Evolutionary conservation across 2,888 invertebrate species (phyloP).

Genomic region (Drosophila setosimentum): DNA sequence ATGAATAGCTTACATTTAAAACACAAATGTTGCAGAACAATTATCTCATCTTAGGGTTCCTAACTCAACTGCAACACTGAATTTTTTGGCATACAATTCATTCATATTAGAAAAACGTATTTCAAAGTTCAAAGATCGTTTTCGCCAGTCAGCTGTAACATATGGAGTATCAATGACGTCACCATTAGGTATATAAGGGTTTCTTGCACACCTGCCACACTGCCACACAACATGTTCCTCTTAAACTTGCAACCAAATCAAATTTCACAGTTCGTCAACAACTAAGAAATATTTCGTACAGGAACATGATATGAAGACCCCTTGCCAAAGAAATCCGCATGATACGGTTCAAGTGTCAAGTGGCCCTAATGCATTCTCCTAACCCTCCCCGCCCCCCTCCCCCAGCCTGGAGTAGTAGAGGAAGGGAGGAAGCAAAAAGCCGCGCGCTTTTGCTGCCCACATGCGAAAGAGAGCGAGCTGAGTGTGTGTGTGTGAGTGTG

Average conservation of each 20-base stretch:
- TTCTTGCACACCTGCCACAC: conserved; percentile 23
- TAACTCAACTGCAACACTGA: background rate
- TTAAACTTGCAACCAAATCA: conserved; percentile 44
- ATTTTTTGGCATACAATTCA: too few species aligned
- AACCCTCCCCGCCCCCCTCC: background rate
- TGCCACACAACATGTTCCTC: background rate
- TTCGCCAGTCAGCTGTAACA: background rate
- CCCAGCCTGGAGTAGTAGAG: background rate
- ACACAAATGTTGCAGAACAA: background rate
- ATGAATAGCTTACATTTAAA: background rate
- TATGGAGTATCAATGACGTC: background rate
- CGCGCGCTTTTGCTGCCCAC: conserved; percentile 70
- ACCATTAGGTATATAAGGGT: background rate
- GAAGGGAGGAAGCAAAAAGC: conserved; percentile 37
- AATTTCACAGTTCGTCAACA: conserved; percentile 29
- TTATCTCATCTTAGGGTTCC: background rate
- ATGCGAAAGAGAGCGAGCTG: conserved; percentile 35
- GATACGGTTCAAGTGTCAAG: conserved; percentile 74
- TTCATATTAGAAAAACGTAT: background rate
- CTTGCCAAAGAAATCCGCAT: conserved; percentile 44
- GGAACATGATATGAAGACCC: conserved; percentile 10
- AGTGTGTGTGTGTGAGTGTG: background rate
- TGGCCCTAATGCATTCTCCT: conserved; percentile 41
- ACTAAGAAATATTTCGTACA: conserved; percentile 4
- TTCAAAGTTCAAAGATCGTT: background rate